Base-by-base conservation (phyloP, 1,140 invertebrate genomes). In the Listronotus bonariensis region DNA sequence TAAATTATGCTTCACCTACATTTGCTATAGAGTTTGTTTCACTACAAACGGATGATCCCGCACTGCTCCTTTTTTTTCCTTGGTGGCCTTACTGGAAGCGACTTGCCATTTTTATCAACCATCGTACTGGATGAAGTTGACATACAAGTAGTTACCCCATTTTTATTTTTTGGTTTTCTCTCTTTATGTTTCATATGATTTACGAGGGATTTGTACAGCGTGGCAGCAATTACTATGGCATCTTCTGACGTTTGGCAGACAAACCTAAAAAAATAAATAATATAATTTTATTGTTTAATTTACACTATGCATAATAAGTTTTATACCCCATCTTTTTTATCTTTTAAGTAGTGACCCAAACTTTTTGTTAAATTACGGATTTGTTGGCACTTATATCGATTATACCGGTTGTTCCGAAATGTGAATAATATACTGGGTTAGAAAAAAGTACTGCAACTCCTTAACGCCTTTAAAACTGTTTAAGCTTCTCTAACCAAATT, bases 181-280 rank as follows among this genome's bases (percentile, higher is more conserved):
- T 82, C 78, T 64, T 81, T 82, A 6, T 79, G 80, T 64, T 87
- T 87, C 81, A 95, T 88, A 75, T 92, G 90, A 20, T 88, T 86
- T 77, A 95, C 86, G 49, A 95, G 79, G 0, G 34, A 36, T 36
- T 36, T 36, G 11, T 36, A 36, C 7, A 36, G 34, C 8, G 34
- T 36, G 1, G 34, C 34, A 0, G 34, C 34, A 36, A 36, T 36
- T 36, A 36, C 34, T 36, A 36, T 36, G 34, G 34, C 34, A 63
- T 95, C 92, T 79, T 95, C 92, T 11, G 92, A 88, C 69, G 84
- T 88, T 72, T 89, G 87, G 80, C 93, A 96, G 59, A 92, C 89
- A 79, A 95, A 96, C 12, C 72, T 73, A 52, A 31, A 61, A 63
- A 46, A 45, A 26, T 42, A 18, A 14, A 36, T 4, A 3, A 36